These are phyloP conservation scores for Cerastoderma edule DNA, from an alignment of 2,888 invertebrate species.

Conservation along the genomic window DNA sequence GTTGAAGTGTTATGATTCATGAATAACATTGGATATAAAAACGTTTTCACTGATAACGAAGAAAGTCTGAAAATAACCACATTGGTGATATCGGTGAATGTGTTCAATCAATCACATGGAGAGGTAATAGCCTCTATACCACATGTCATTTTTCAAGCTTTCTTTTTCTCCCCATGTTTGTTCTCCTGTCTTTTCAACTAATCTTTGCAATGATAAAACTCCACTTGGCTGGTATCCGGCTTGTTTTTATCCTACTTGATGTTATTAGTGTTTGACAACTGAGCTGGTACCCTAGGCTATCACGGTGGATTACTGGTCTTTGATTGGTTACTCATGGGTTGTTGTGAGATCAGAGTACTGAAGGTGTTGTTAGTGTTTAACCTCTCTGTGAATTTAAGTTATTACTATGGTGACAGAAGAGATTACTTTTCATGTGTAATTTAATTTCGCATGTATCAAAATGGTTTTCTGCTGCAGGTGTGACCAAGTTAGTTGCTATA, in stretches of 20 bases:
- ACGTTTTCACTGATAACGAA: slow-evolving; percentile 4
- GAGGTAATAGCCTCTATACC: slow-evolving; percentile 43
- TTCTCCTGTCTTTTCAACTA: slow-evolving; percentile 20
- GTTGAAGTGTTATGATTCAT: background rate
- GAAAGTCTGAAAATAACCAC: slow-evolving; percentile 27
- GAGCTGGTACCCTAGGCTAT: slow-evolving; percentile 4
- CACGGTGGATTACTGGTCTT: slow-evolving; percentile 9
- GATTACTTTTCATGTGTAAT: no score
- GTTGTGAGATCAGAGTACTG: background rate
- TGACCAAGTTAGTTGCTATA: no score
- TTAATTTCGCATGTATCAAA: no score
- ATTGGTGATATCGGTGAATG: slow-evolving; percentile 38
- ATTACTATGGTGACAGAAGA: no score
- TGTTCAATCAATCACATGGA: slow-evolving; percentile 46
- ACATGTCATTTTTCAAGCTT: slow-evolving; percentile 49
- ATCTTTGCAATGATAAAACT: slow-evolving; percentile 9
- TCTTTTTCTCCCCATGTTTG: slow-evolving; percentile 21
- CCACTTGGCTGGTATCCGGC: slow-evolving; percentile 14
- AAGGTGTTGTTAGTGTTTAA: no score
- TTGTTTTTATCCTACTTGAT: slow-evolving; percentile 17
- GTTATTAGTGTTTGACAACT: slow-evolving; percentile 18
- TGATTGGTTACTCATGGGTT: slow-evolving; percentile 12
- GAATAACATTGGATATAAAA: slow-evolving; percentile 7
- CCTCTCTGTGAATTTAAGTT: no score
- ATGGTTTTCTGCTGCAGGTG: no score